Percentiles rank a stretch among this genome's conserved stretches.
Evolutionary conservation across 1,140 invertebrate species (phyloP).

Genomic region (Magallana gigas): DNA sequence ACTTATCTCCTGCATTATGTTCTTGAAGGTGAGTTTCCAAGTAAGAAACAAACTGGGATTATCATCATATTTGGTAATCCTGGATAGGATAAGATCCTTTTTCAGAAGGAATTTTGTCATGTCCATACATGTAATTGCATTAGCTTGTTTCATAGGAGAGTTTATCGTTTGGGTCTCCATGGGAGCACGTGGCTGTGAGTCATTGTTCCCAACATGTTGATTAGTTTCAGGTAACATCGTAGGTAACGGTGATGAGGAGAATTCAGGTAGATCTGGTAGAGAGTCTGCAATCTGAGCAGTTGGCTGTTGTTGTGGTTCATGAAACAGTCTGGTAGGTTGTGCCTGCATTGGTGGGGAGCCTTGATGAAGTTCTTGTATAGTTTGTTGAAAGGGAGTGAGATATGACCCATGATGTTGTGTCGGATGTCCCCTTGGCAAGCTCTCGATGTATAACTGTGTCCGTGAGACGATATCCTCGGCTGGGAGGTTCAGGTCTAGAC

Average conservation of each 20-base stretch:
- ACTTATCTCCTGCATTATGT: slow-evolving; percentile 20
- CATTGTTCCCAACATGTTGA: slow-evolving; percentile 4
- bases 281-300: not conserved
- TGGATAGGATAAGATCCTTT: slow-evolving; percentile 44
- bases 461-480: not conserved
- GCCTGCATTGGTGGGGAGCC: not conserved
- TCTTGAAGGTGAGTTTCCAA: slow-evolving; percentile 40
- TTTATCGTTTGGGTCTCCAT: no score
- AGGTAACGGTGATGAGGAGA: not conserved
- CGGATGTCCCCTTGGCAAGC: not conserved
- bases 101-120: slow-evolving; percentile 36
- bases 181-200: not conserved
- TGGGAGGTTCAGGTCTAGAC: not conserved
- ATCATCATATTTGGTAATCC: slow-evolving; percentile 46
- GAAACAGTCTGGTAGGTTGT: not conserved
- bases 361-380: not conserved
- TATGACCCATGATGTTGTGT: not conserved
- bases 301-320: slow-evolving; percentile 11
- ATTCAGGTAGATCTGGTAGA: not conserved
- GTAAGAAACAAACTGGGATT: slow-evolving; percentile 33
- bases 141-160: no score
- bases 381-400: not conserved
- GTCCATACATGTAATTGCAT: not conserved
- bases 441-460: not conserved
- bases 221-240: not conserved